phyloP scores from a whole-genome alignment of 2,888 invertebrate species.

The Perdita meconis region DNA sequence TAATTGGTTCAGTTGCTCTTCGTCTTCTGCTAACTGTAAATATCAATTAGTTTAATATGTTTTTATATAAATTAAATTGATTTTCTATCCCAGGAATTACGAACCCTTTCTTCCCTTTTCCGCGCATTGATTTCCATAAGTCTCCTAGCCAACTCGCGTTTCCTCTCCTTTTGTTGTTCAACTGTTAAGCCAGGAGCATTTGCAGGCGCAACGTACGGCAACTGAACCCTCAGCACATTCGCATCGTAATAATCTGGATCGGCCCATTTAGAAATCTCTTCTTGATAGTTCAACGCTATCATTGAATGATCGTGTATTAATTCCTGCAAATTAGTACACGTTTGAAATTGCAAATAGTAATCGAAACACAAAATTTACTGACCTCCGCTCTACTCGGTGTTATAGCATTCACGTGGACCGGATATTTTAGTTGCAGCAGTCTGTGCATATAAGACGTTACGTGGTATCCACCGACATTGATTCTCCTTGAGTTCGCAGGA shows the following conservation, averaged over 20 bases:
- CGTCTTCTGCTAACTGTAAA: constrained; percentile 91
- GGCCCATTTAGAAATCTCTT: constrained; percentile 92
- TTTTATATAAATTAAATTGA: background rate
- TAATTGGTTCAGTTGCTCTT: constrained; percentile 92
- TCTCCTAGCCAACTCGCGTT: constrained; percentile 93
- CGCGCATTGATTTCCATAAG: constrained; percentile 95
- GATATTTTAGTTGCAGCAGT: constrained; percentile 96
- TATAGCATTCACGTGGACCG: constrained; percentile 94
- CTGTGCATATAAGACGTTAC: constrained; percentile 93
- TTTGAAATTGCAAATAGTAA: no score
- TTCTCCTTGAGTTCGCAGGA: constrained; percentile 89
- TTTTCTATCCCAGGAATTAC: background rate
- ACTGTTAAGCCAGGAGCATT: constrained; percentile 88
- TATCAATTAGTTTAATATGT: constrained; percentile 3
- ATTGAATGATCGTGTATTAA: constrained; percentile 92
- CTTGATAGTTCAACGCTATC: constrained; percentile 91
- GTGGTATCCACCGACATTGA: constrained; percentile 95
- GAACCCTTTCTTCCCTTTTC: constrained; percentile 92
- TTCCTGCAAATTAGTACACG: constrained; percentile 85
- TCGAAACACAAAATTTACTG: constrained; percentile 33
- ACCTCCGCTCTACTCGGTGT: constrained; percentile 94
- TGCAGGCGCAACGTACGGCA: constrained; percentile 90
- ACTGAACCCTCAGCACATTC: constrained; percentile 93
- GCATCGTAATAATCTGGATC: constrained; percentile 92
- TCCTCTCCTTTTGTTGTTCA: constrained; percentile 94